Evolutionary conservation across 2,888 invertebrate species (phyloP), one percentile per base, ranked within the genome.

Genomic region (Melolontha melolontha): DNA sequence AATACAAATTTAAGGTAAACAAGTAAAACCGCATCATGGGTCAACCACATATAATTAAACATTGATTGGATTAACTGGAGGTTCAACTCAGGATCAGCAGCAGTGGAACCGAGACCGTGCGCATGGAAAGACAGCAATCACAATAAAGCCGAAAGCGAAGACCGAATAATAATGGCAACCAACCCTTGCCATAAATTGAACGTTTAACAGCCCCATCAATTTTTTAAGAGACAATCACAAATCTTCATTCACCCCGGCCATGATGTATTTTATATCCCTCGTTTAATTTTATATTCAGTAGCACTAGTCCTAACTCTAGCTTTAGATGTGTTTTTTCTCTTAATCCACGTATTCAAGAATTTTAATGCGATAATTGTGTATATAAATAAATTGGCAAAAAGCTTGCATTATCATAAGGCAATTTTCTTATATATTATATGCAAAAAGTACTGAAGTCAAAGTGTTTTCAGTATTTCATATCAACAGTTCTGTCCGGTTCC

Each of bases 191-290:
- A 74, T 76, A 78, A 77, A 77, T 75, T 73, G 72, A 73, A 75
- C 74, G 74, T 76, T 78, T 78, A 77, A 78, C 77, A 75, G 71
- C 74, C 74, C 75, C 71, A 78, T 78, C 76, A 78, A 77, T 78
- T 75, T 77, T 78, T 78, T 76, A 76, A 72, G 73, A 75, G 75
- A 73, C 74, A 75, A 76, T 76, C 75, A 72, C 69, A 73, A 72
- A 74, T 76, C 71, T 73, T 72, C 75, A 75, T 74, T 72, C 73
- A 71, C 70, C 70, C 64, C 67, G 11, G 62, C 67, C 70, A 71
- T 71, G 72, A 66, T 68, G 66, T 69, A 70, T 70, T 76, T 70
- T 76, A 72, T 72, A 72, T 70, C 70, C 34, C 42, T 34, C 65
- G 39, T 65, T 65, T 65, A 54, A 54, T 65, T 65, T 54, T 65